Conservation (phyloP, 2,888 invertebrate species). For the Oligia latruncula region DNA sequence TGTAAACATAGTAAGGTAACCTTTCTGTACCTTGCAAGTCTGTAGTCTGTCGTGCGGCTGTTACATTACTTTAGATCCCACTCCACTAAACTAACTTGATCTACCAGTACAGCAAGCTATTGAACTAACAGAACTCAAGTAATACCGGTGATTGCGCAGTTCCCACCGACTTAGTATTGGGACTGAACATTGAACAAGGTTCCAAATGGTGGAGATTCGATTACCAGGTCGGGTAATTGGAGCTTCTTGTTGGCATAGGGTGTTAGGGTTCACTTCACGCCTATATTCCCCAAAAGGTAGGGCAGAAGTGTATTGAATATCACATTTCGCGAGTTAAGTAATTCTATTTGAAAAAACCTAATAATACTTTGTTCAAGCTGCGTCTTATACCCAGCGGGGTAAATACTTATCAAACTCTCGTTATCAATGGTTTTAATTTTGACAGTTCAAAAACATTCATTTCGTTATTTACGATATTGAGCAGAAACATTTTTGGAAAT, state of each 20-base stretch:
- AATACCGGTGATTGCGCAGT: background rate
- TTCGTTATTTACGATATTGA: background rate
- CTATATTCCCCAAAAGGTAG: background rate
- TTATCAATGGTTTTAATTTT: background rate
- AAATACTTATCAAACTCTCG: background rate
- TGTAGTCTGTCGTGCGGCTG: background rate
- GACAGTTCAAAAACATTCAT: background rate
- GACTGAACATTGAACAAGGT: conserved; percentile 22
- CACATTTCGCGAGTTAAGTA: background rate
- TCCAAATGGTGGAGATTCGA: conserved; percentile 20
- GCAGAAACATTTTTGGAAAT: background rate
- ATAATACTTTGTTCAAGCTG: background rate
- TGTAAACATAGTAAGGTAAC: conserved; percentile 33
- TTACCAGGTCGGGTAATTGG: conserved; percentile 19
- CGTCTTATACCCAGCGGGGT: background rate
- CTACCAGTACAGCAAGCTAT: background rate
- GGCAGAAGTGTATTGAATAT: background rate
- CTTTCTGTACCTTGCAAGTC: conserved; percentile 24
- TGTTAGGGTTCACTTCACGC: background rate
- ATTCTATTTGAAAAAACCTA: background rate
- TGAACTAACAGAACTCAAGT: background rate
- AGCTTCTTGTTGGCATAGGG: conserved; percentile 21
- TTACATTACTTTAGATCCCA: conserved; percentile 23
- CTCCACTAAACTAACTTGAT: background rate
- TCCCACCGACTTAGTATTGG: conserved; percentile 4